Conservation (phyloP, 2,113 vertebrate species). For the Zosterops hypoxanthus region DNA sequence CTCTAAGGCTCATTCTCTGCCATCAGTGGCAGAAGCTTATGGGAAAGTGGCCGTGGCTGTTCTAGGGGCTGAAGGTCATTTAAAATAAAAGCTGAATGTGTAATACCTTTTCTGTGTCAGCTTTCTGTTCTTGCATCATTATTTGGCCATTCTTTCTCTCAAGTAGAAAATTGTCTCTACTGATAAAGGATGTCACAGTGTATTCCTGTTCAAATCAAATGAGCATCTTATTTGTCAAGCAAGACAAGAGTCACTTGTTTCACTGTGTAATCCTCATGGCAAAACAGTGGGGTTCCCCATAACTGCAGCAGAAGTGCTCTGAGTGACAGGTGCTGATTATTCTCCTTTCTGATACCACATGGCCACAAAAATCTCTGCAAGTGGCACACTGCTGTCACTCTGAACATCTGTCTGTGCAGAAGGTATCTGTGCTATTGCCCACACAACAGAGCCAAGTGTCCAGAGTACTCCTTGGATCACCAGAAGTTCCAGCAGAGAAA, state of each 20-base stretch:
- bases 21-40: fast-evolving
- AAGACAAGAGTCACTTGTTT: not conserved
- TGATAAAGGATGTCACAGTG: not conserved
- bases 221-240: not conserved
- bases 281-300: not conserved
- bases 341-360: not conserved
- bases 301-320: not conserved
- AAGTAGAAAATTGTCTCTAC: not conserved
- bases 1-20: not conserved
- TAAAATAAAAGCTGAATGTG: not conserved
- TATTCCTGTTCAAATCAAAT: not conserved
- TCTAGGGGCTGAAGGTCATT: not conserved
- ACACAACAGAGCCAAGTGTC: not conserved
- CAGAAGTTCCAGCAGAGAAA: not conserved
- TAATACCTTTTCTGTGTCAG: not conserved
- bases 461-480: not conserved
- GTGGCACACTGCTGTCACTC: not conserved
- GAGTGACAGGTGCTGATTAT: fast-evolving
- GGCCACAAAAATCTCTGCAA: not conserved
- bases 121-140: not conserved
- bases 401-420: not conserved
- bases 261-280: not conserved
- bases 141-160: not conserved
- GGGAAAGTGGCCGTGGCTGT: not conserved
- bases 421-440: not conserved